Evolutionary conservation across 1,140 invertebrate species (phyloP).

Genomic region (Penaeus japonicus): DNA sequence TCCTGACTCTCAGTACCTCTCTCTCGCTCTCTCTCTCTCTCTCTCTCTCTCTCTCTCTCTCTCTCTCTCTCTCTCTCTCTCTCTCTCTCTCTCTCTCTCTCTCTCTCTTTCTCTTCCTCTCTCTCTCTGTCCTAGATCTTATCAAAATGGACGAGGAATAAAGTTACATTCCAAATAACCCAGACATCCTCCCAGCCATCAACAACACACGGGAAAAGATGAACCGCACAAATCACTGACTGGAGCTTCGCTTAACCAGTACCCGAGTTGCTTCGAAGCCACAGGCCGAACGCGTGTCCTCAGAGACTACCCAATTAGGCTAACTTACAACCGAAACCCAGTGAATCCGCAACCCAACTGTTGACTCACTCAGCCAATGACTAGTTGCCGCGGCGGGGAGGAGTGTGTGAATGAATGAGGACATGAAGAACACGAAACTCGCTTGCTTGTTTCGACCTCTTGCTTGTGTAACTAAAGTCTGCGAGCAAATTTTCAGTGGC

Average conservation of each 20-base stretch:
- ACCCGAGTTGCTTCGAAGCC: background rate
- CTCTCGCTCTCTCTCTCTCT: background rate
- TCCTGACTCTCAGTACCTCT: background rate
- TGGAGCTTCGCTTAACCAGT: background rate
- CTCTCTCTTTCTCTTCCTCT: conserved; percentile 3
- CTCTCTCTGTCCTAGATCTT: background rate
- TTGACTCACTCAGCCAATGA: background rate
- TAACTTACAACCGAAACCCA: conserved; percentile 10
- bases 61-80: background rate
- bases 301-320: conserved; percentile 13
- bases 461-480: background rate
- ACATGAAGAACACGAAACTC: background rate
- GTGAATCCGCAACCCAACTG: conserved; percentile 3
- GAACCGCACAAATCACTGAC: too few relatives aligned
- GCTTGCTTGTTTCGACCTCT: background rate
- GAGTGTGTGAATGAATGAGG: background rate
- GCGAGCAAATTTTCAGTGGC: background rate
- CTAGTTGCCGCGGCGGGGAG: background rate
- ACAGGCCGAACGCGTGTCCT: background rate
- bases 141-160: too few relatives aligned
- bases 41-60: background rate
- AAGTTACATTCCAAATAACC: too few relatives aligned
- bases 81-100: background rate
- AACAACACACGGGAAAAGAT: too few relatives aligned
- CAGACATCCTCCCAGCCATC: too few relatives aligned